Evolutionary conservation across 2,888 invertebrate genomes (phyloP), one percentile per base, ranked within the genome.

Genomic region (Napeogenes sylphis): DNA sequence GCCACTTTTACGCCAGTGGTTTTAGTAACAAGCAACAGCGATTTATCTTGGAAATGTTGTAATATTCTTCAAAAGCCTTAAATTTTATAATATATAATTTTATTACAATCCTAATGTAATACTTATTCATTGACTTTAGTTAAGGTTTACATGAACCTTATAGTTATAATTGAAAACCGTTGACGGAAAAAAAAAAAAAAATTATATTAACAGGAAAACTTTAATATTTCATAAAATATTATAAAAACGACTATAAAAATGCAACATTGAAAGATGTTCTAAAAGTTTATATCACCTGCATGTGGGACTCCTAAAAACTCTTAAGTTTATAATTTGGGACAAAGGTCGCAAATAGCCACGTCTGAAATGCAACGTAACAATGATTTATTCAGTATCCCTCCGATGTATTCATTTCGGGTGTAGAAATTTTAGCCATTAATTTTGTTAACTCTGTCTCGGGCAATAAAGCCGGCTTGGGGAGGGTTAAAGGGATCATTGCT

Each of bases 371-470:
- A 88, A 87, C 79, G 82, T 82, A 86, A 83, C 87, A 85, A 84
- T 90, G 87, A 90, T 90, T 89, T 89, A 90, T 86, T 79, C 74
- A 76, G 73, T 78, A 82, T 84, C 87, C 88, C 87, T 87, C 82
- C 81, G 81, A 81, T 82, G 86, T 88, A 90, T 89, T 90, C 90
- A 90, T 90, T 89, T 88, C 83, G 82, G 88, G 90, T 90, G 90
- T 88, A 90, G 90, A 90, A 88, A 89, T 90, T 90, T 90, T 83
- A 89, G 87, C 88, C 88, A 90, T 90, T 90, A 89, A 90, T 90
- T 90, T 87, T 88, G 90, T 90, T 90, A 90, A 84, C 86, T 86
- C 80, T 81, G 84, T 82, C 77, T 81, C 81, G 85, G 83, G 80
- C 81, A 82, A 88, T 89, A 87, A 87, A 89, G 75, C 83, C 77